Evolutionary conservation across 2,888 invertebrate species (phyloP).

Genomic region (Cynaeus angustus): DNA sequence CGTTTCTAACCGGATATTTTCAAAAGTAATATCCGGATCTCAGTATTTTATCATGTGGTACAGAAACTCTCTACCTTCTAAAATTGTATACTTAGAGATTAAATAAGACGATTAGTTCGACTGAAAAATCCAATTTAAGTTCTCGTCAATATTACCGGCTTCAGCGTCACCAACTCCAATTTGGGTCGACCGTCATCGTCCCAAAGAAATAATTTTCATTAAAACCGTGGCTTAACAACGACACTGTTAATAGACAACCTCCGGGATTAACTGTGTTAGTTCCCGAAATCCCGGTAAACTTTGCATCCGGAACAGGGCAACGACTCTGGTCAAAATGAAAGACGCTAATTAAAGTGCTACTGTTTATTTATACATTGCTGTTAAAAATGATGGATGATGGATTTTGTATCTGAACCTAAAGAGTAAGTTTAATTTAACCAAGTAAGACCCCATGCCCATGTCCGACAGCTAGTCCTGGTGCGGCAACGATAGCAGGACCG

Average conservation of each 20-base stretch:
- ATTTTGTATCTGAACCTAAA: no score
- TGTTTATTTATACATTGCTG: neutral
- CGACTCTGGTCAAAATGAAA: conserved; percentile 16
- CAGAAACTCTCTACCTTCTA: neutral
- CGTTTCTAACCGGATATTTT: conserved; percentile 11
- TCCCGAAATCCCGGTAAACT: conserved; percentile 12
- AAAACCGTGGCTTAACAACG: conserved; percentile 25
- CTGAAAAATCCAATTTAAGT: neutral
- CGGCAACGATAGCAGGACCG: conserved; percentile 40
- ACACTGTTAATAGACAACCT: conserved; percentile 12
- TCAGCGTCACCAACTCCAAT: conserved; percentile 1
- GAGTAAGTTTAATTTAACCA: conserved; percentile 15
- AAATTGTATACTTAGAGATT: neutral
- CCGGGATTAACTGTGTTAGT: conserved; percentile 8
- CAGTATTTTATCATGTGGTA: conserved; percentile 1
- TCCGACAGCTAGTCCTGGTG: conserved; percentile 45
- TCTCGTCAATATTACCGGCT: neutral
- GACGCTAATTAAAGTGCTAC: conserved; percentile 11
- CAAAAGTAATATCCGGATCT: conserved; percentile 12
- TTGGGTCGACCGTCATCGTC: conserved; percentile 4
- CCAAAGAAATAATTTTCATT: conserved; percentile 33
- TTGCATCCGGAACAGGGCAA: conserved; percentile 6
- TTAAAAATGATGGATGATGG: conserved; percentile 31
- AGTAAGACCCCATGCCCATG: conserved; percentile 23
- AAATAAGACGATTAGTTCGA: neutral